Evolutionary conservation across 2,113 vertebrate genomes (phyloP).

Genomic region (Ptyas mucosa): DNA sequence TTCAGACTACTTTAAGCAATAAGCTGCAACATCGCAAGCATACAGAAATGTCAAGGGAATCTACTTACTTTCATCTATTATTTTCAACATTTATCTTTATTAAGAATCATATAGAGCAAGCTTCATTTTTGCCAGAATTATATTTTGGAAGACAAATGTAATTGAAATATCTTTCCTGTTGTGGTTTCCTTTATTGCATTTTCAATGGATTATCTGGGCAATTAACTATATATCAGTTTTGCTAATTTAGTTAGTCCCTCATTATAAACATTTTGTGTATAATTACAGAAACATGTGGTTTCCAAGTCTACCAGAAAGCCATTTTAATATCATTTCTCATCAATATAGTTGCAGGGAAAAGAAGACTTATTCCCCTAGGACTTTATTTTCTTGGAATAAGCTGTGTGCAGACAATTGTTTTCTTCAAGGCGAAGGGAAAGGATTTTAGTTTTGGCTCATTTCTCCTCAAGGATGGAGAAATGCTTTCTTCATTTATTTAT

Average conservation of each 20-base stretch:
- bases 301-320: conserved; percentile 31
- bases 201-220: conserved; percentile 14
- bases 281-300: conserved; percentile 27
- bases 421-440: not conserved
- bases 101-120: not conserved
- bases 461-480: not conserved
- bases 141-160: conserved; percentile 5
- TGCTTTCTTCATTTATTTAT: not conserved
- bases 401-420: not conserved
- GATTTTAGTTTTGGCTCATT: not conserved
- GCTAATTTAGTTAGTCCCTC: conserved; percentile 20
- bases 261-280: conserved; percentile 9
- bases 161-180: not conserved
- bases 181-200: conserved; percentile 20
- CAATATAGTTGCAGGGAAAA: conserved; percentile 35
- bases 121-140: not conserved
- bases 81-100: conserved; percentile 1
- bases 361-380: conserved; percentile 28
- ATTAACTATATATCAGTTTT: not conserved
- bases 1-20: not conserved
- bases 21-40: not conserved
- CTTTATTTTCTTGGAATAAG: not conserved
- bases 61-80: not conserved
- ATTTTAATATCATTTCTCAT: conserved; percentile 36
- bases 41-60: not conserved